Evolutionary conservation across 2,888 invertebrate species (phyloP), one percentile per base, ranked within the genome.

Genomic region (Drosophila glabriapex): DNA sequence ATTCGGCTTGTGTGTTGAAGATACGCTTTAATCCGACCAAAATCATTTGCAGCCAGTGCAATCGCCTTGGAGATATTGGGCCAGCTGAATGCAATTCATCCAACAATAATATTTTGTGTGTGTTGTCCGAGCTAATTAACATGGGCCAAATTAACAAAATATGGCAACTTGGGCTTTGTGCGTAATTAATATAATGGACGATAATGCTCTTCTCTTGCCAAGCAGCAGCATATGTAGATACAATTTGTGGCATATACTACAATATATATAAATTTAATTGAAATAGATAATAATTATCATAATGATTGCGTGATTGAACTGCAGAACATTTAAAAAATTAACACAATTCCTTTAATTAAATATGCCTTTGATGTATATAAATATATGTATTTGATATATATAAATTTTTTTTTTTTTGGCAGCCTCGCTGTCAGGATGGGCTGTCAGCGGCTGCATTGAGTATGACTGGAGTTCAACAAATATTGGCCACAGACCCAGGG

Each of bases 391-490:
- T 16, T 16, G 39, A 28, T 41, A 19, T 16, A 29, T 33, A 1
- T 16, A n/a, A n/a, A n/a, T 28, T 22, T 43, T 37, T 68, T 61
- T 39, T 56, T 49, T 65, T 62, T 58, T 68, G 79, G 60, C 71
- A 76, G 54, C 53, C 65, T 74, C 76, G 50, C 69, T 84, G 84
- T 68, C 85, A 82, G 75, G 80, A 63, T 80, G 59, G 49, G 62
- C 43, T 73, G 89, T 77, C 77, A 73, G 54, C 71, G 64, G 58
- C 68, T 62, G 49, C 46, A 19, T 12, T 28, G 22, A 39, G 50
- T 37, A 55, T 70, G 65, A 33, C 85, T 79, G 70, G 77, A 79
- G 90, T 85, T 71, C 69, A 85, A 67, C 82, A 60, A 59, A 73
- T 69, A 81, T 65, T 73, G 53, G 56, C 50, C 72, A 41, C 33